Evolutionary conservation across 2,888 invertebrate species (phyloP).

Genomic region (Balanococcus diminutus): DNA sequence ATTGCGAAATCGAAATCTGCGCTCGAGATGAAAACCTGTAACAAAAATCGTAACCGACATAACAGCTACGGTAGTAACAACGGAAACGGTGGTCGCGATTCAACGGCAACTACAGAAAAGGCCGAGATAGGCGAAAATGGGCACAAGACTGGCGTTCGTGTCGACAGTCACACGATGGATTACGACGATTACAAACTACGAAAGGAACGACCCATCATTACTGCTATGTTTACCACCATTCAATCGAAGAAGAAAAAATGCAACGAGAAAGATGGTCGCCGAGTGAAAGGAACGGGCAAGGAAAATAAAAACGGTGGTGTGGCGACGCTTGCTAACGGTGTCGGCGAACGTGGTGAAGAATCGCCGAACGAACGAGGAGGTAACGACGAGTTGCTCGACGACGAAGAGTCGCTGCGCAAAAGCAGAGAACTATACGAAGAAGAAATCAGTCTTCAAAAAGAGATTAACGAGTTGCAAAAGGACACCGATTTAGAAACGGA

Average conservation of each 20-base stretch:
- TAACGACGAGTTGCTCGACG: conserved; percentile 65
- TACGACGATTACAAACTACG: conserved; percentile 1
- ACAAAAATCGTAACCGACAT: conserved; percentile 55
- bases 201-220: conserved; percentile 57
- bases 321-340: too few relatives aligned
- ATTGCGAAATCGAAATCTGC: neutral
- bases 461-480: conserved; percentile 63
- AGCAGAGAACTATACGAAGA: conserved; percentile 63
- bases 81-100: conserved; percentile 50
- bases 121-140: neutral
- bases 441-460: conserved; percentile 68
- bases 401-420: conserved; percentile 68
- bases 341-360: too few relatives aligned
- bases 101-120: neutral
- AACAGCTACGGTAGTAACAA: conserved; percentile 49
- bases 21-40: conserved; percentile 35
- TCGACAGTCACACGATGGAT: neutral
- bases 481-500: conserved; percentile 32
- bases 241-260: conserved; percentile 44
- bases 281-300: neutral
- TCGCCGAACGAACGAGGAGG: neutral
- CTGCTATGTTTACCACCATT: conserved; percentile 61
- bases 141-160: neutral
- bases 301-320: neutral
- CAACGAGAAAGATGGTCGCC: conserved; percentile 19